A percentile compares a stretch with the other conserved stretches of the same genome.
Conservation (phyloP, 1,140 invertebrate genomes). For the honey bee (Apis mellifera) region DNA sequence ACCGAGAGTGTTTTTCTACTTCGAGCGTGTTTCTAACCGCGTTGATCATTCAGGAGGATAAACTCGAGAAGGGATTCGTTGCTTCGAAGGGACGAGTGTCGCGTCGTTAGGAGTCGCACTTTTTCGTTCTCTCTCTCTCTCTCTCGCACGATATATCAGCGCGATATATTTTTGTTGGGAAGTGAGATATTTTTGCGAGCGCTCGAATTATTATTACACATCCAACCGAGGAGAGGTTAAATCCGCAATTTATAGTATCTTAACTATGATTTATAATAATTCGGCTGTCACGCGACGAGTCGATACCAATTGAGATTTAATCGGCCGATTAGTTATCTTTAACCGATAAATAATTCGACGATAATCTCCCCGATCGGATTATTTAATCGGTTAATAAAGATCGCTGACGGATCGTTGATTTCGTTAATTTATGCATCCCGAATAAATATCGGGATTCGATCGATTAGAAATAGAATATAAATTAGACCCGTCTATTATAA, state of each 20-base stretch:
- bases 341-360: background rate
- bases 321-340: conserved; percentile 1
- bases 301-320: background rate
- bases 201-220: background rate
- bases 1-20: background rate
- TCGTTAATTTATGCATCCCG: background rate
- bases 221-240: background rate
- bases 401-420: no score
- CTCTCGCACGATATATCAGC: no score
- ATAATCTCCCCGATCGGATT: background rate
- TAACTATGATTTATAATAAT: background rate
- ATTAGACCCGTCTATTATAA: no score
- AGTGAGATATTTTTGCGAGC: background rate
- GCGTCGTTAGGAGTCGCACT: background rate
- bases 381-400: background rate
- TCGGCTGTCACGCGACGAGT: background rate
- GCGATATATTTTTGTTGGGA: no score
- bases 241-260: background rate
- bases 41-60: background rate
- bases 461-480: no score
- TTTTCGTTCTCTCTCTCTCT: no score
- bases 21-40: background rate
- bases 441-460: background rate
- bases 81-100: background rate
- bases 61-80: background rate